These are phyloP conservation scores for Trachelus stipa DNA, from an alignment of 2,888 invertebrate species.

Conservation along the genomic window DNA sequence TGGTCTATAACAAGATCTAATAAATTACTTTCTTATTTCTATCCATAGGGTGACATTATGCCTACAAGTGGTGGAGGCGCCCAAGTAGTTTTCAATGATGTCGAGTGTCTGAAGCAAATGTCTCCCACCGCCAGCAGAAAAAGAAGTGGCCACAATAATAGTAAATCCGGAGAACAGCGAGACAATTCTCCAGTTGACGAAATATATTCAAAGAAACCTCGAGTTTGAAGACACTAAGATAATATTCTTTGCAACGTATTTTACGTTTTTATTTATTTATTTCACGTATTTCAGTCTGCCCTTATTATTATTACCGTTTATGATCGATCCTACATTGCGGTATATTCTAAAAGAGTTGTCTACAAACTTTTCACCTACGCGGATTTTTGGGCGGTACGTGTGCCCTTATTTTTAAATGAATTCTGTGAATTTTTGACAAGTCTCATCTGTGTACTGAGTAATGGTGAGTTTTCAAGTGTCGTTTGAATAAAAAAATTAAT, in stretches of 20 bases:
- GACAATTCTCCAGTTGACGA: constrained; percentile 21
- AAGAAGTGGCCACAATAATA: constrained; percentile 45
- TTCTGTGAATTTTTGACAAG: background rate
- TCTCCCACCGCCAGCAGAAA: constrained; percentile 73
- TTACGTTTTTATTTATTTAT: constrained; percentile 1
- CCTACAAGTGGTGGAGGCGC: constrained; percentile 96
- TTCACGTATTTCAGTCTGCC: background rate
- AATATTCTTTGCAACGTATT: constrained; percentile 3
- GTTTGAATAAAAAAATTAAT: background rate
- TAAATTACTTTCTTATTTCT: background rate
- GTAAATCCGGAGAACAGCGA: background rate
- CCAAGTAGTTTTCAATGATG: constrained; percentile 94
- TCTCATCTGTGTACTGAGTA: background rate
- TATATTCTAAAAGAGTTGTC: background rate
- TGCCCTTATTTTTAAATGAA: background rate
- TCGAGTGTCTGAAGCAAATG: constrained; percentile 87
- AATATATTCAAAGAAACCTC: constrained; percentile 42
- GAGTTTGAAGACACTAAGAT: constrained; percentile 24
- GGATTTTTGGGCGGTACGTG: background rate
- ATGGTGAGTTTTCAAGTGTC: background rate
- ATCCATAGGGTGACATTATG: constrained; percentile 83
- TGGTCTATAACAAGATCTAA: background rate
- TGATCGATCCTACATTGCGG: background rate
- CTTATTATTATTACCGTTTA: background rate
- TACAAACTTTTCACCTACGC: background rate